Conservation (phyloP, 2,113 vertebrate species). For the Todiramphus saurophagus region DNA sequence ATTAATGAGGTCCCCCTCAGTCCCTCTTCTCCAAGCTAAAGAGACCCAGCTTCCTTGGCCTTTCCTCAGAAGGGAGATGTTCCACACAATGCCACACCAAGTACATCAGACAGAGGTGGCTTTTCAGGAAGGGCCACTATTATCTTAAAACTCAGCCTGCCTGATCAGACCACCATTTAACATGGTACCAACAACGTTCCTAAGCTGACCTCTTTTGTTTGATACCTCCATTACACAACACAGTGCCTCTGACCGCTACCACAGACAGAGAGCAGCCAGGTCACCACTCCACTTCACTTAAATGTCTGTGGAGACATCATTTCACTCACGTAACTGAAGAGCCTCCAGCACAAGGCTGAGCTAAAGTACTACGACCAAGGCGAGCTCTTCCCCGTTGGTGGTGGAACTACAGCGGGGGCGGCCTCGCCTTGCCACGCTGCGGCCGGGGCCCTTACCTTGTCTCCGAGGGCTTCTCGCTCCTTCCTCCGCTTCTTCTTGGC, state of each 20-base stretch:
- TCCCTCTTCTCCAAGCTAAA: no score
- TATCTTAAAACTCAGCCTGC: background rate
- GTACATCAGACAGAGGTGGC: no score
- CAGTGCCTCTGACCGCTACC: background rate
- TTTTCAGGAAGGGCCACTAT: background rate
- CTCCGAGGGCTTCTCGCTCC: slow-evolving; percentile 89
- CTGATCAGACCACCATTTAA: background rate
- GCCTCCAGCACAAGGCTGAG: background rate
- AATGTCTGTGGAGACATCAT: fast-evolving
- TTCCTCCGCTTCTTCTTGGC: slow-evolving; percentile 89
- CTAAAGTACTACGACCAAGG: fast-evolving
- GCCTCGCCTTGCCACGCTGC: background rate
- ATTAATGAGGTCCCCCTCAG: no score
- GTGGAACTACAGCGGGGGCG: no score
- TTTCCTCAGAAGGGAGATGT: no score
- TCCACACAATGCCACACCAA: background rate
- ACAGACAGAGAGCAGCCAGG: background rate
- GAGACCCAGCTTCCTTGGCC: no score
- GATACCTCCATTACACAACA: background rate
- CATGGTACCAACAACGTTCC: no score
- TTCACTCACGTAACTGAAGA: fast-evolving
- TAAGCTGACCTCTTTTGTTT: background rate
- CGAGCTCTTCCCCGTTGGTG: fast-evolving
- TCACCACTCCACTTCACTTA: no score
- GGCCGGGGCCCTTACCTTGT: slow-evolving; percentile 79